Conservation (phyloP, 2,113 vertebrate species). For the Siniperca knerii region DNA sequence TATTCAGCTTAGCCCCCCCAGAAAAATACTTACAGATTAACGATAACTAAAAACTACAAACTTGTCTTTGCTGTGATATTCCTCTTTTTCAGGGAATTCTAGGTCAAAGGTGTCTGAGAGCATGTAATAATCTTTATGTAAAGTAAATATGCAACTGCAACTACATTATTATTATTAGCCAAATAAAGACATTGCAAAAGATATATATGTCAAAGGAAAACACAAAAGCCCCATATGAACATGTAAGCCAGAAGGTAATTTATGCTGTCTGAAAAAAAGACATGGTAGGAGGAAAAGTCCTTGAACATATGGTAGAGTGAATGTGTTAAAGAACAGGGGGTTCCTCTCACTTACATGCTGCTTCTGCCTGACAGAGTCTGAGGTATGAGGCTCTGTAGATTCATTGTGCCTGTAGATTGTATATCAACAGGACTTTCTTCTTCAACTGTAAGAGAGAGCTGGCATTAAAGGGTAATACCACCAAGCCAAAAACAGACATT, state of each 20-base stretch:
- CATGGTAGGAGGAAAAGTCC: neutral
- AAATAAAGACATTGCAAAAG: neutral
- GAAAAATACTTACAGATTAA: neutral
- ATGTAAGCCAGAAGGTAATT: neutral
- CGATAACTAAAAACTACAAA: neutral
- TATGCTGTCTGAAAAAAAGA: slow-evolving; percentile 5
- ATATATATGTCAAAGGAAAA: neutral
- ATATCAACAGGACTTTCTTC: neutral
- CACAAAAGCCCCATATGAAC: neutral
- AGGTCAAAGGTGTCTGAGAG: neutral
- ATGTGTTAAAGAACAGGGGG: slow-evolving; percentile 48
- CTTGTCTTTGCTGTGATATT: slow-evolving; percentile 27
- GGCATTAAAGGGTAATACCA: no score
- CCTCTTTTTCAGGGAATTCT: neutral
- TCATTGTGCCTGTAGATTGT: neutral
- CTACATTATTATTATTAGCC: neutral
- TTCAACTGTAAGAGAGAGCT: neutral
- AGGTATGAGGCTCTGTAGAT: neutral
- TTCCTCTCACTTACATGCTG: slow-evolving; percentile 55
- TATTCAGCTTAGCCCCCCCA: no score
- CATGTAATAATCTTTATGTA: neutral
- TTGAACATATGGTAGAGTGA: slow-evolving; percentile 27
- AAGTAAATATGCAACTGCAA: neutral
- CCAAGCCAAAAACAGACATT: neutral
- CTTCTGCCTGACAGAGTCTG: slow-evolving; percentile 1